Base-by-base conservation (phyloP, 1,140 invertebrate species). In the Potamilus streckersoni region DNA sequence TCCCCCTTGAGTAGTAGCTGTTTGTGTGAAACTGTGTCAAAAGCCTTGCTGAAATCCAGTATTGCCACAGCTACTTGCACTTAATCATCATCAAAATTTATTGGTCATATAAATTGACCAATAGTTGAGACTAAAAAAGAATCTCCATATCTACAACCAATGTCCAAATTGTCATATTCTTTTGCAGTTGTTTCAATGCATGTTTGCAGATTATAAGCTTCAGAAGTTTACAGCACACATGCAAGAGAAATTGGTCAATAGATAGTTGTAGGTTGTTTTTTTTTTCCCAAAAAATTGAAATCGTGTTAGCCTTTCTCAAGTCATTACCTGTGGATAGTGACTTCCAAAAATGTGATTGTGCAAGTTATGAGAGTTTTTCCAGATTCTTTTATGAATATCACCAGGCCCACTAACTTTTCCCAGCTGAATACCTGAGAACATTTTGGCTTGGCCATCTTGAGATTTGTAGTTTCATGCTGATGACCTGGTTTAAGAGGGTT, bases 121-220 rank as follows among this genome's bases (percentile, higher is more conserved):
- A 6, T 6, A 74, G 73, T 38, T 77, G 71, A 49, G 67, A 61
- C 70, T 73, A 62, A 64, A 66, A 66, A 78, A 56, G 69, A 81
- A 31, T 70, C 23, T 2, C 73, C 59, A n/a, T 31, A 55, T 5
- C 73, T 16, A 19, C 70, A 75, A 23, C 73, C 73, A 59, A 64
- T 75, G 73, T 69, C 69, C 60, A 1, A 75, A n/a, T 56, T 60
- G 68, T 19, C 20, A 62, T 68, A 23, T 74, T 74, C 14, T 11
- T 60, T 58, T 74, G 56, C 17, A 13, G 64, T 67, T 68, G 73
- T 68, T 67, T 57, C 55, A 62, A 61, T 14, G 65, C 64, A 57
- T 70, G 59, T 11, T 49, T 58, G 2, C 60, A 70, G 14, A 75
- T 55, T 27, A 27, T 56, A 56, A 70, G 67, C 59, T 75, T 68